Percentiles rank a stretch among this genome's conserved stretches.
phyloP scores from a whole-genome alignment of 2,113 vertebrate species.

The Takifugu flavidus region DNA sequence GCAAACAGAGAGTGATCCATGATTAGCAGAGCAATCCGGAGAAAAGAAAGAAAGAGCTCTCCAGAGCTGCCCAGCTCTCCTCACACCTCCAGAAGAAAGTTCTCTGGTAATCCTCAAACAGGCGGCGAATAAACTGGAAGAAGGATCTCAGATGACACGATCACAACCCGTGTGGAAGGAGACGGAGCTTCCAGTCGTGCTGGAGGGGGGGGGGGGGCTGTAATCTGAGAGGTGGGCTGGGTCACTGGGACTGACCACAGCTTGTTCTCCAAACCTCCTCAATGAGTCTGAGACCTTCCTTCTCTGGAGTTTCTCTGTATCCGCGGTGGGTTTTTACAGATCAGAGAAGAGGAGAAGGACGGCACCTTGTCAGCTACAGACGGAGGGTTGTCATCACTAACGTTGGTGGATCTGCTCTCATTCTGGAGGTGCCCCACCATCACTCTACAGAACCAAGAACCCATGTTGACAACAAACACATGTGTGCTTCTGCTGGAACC shows the following conservation, averaged over 20 bases:
- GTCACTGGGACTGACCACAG: constrained; percentile 84
- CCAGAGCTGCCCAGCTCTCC: neutral
- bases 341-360: no score
- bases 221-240: constrained; percentile 92
- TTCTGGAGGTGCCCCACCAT: no score
- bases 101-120: neutral
- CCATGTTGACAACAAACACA: no score
- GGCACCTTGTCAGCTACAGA: no score
- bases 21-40: constrained; percentile 72
- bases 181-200: constrained; percentile 78
- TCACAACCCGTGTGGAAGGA: constrained; percentile 71
- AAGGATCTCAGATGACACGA: constrained; percentile 78
- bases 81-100: neutral
- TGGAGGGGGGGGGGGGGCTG: constrained; percentile 77
- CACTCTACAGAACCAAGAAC: no score
- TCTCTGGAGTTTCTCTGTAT: no score
- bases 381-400: no score
- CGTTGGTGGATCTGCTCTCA: no score
- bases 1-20: constrained; percentile 94
- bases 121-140: neutral
- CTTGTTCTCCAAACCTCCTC: constrained; percentile 78
- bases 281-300: constrained; percentile 40
- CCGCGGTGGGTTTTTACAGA: no score
- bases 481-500: no score
- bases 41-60: constrained; percentile 62